Percentiles rank a stretch among this genome's conserved stretches.
These are phyloP conservation scores for Callionymus lyra DNA, from an alignment of 2,113 vertebrate species.

Conservation along the genomic window DNA sequence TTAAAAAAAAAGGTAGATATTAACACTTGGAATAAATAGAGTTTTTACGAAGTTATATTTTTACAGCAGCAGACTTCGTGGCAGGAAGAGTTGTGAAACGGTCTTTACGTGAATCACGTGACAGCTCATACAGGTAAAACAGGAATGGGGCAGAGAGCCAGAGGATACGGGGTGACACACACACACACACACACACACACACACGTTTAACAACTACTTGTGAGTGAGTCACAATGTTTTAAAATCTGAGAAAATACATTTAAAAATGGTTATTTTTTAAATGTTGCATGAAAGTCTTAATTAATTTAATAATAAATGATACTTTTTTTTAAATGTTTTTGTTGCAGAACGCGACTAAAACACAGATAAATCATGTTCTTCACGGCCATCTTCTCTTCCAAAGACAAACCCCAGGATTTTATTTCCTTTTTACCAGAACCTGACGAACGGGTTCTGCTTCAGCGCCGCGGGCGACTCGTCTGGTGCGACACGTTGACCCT, in stretches of 20 bases:
- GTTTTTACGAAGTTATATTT: no score
- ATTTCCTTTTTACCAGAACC: constrained; percentile 68
- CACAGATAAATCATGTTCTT: constrained; percentile 13
- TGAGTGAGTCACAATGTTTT: no score
- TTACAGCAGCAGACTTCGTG: constrained; percentile 2
- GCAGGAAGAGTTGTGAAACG: constrained; percentile 53
- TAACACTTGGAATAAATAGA: no score
- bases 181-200: constrained; percentile 10
- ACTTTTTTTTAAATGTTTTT: no score
- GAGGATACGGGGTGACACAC: constrained; percentile 36
- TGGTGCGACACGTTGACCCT: constrained; percentile 41
- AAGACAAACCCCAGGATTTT: constrained; percentile 54
- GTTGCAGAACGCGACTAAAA: no score
- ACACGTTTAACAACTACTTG: no score
- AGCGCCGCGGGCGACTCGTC: constrained; percentile 30
- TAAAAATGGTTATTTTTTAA: no score
- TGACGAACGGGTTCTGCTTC: constrained; percentile 61
- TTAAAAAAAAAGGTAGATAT: no score
- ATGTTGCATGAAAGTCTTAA: no score
- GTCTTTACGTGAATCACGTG: constrained; percentile 19
- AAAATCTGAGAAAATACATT: no score
- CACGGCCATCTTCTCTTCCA: constrained; percentile 22
- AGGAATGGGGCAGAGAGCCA: constrained; percentile 53
- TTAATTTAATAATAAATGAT: no score
- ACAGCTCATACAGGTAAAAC: constrained; percentile 63